phyloP scores from a whole-genome alignment of 2,888 invertebrate genomes.

The Allolobophora icterica region DNA sequence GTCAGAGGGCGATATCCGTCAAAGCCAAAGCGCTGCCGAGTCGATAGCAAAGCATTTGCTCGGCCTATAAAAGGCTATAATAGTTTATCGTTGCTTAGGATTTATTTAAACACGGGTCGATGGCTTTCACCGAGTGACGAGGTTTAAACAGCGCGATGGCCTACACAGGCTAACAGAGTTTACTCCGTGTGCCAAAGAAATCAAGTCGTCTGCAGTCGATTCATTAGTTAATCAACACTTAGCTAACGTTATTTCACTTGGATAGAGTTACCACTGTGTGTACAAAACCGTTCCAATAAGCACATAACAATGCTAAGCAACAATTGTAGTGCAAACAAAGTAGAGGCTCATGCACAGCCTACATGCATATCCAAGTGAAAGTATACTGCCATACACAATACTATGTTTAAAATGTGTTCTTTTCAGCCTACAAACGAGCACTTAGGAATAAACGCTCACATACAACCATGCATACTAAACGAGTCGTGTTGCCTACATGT shows the following conservation, averaged over 20 bases:
- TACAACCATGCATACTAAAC: neutral
- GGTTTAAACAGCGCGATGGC: neutral
- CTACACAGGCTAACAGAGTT: neutral
- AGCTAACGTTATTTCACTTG: neutral
- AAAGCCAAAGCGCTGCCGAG: neutral
- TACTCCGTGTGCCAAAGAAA: neutral
- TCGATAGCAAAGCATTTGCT: neutral
- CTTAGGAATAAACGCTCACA: neutral
- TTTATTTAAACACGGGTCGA: neutral
- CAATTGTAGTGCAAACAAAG: neutral
- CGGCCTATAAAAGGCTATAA: neutral
- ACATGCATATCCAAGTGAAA: neutral
- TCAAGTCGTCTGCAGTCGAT: no score
- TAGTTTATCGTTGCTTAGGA: neutral
- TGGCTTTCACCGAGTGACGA: neutral
- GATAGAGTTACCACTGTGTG: neutral
- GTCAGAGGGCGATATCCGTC: neutral
- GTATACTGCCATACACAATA: neutral
- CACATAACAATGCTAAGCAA: neutral
- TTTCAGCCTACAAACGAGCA: neutral
- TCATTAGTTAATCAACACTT: neutral
- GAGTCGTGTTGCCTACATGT: conserved; percentile 3
- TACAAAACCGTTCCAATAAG: neutral
- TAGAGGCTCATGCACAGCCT: neutral
- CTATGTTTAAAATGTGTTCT: neutral